Conservation (phyloP, 2,888 invertebrate species). For the Cheilosia impressa region DNA sequence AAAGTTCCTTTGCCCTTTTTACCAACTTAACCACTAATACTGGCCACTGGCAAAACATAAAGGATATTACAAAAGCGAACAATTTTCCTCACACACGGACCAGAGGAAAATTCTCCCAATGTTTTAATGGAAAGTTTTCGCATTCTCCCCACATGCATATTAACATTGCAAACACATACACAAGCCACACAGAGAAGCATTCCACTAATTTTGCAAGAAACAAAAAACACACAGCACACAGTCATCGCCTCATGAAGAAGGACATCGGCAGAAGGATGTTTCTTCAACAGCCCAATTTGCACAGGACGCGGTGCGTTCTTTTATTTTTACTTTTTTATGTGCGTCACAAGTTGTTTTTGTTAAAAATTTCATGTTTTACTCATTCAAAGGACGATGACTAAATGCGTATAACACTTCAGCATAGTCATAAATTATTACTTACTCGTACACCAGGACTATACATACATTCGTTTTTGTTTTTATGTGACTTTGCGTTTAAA, state of each 20-base stretch:
- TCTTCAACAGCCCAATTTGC: slow-evolving; percentile 7
- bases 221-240: not conserved
- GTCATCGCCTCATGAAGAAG: slow-evolving; percentile 5
- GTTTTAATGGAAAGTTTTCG: slow-evolving; percentile 36
- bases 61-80: slow-evolving; percentile 47
- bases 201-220: slow-evolving; percentile 38
- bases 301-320: slow-evolving; percentile 25
- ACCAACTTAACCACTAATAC: slow-evolving; percentile 49
- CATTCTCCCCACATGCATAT: slow-evolving; percentile 25
- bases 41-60: slow-evolving; percentile 34
- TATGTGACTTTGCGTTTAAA: slow-evolving; percentile 34
- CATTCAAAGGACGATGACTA: slow-evolving; percentile 14
- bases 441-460: slow-evolving; percentile 17
- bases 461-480: slow-evolving; percentile 6
- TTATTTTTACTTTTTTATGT: slow-evolving; percentile 13
- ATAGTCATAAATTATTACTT: slow-evolving; percentile 45
- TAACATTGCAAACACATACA: slow-evolving; percentile 13
- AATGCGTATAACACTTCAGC: slow-evolving; percentile 34
- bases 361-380: slow-evolving; percentile 27
- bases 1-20: slow-evolving; percentile 28
- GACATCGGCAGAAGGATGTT: slow-evolving; percentile 37
- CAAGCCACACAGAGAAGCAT: slow-evolving; percentile 29
- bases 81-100: slow-evolving; percentile 17
- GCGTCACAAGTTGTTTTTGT: slow-evolving; percentile 35
- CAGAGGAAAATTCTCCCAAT: slow-evolving; percentile 8